Evolutionary conservation across 2,888 invertebrate species (phyloP), one percentile per base, ranked within the genome.

Genomic region (Pammene aurita): DNA sequence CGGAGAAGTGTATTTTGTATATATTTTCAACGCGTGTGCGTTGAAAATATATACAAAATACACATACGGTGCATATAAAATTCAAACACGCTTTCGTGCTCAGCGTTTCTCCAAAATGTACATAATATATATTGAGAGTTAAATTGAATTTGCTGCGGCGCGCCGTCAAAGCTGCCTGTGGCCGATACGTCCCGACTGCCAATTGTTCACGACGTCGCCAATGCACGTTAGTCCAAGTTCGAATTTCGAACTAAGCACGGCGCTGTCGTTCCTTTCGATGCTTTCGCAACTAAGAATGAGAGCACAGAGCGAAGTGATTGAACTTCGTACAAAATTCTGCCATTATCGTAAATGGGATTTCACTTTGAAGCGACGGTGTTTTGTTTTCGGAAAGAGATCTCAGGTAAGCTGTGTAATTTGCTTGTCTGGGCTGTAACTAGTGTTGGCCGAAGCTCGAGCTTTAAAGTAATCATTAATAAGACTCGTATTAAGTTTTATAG

Each of bases 141-240:
- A 50, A 60, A 69, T 69, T 69, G 46, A 60, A 69, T 69, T 65
- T 34, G 41, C 58, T 54, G 50, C 13, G n/a, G 26, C 38, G 52
- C 42, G 13, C 54, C 46, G 54, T 54, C 55, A 60, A 69, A 26
- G 60, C 69, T 54, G 54, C 58, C 46, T 65, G 64, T 60, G 57
- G 44, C 38, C 64, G 64, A 55, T 69, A 60, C 58, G 60, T 41
- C 50, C 41, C 46, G 68, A 38, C 64, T 44, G 58, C 57, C 64
- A 46, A 69, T 64, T 69, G 58, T 60, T 69, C 58, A 14, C 38
- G 69, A 50, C 34, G 50, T 44, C 46, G 14, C 52, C 34, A 16
- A 18, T 48, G 60, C 18, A 69, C 44, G 38, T 58, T 16, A 69
- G 26, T 65, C 44, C 16, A 42, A 64, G 55, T 46, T 60, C 16